Evolutionary conservation across 1,140 invertebrate species (phyloP).

Genomic region (Elymnias hypermnestra): DNA sequence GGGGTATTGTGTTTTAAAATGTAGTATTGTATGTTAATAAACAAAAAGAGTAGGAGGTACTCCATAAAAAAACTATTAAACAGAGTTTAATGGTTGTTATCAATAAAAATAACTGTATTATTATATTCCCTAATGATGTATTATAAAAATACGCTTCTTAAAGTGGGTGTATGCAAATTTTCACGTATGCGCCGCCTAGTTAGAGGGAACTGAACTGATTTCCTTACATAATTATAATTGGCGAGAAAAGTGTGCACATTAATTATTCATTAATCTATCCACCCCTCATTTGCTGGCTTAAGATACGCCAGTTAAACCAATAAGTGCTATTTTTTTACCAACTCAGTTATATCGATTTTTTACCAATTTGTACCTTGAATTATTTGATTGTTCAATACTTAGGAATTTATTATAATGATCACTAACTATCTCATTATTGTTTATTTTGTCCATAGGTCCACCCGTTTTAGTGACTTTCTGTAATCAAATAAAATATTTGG

Average conservation of each 20-base stretch:
- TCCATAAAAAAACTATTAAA: no score
- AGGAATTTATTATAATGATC: background rate
- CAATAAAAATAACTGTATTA: no score
- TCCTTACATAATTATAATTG: constrained; percentile 68
- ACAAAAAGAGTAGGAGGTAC: no score
- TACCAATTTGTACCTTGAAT: constrained; percentile 11
- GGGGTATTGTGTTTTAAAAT: no score
- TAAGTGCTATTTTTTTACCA: constrained; percentile 42
- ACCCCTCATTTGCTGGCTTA: constrained; percentile 64
- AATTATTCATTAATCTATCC: constrained; percentile 66
- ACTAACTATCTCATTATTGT: no score
- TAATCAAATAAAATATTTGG: no score
- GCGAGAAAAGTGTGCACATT: constrained; percentile 62
- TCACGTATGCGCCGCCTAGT: constrained; percentile 39
- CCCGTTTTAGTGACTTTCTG: no score
- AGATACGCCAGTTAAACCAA: constrained; percentile 57
- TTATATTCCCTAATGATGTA: constrained; percentile 5
- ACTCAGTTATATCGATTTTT: constrained; percentile 35
- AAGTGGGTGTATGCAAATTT: constrained; percentile 34
- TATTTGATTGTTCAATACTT: background rate
- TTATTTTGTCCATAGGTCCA: no score
- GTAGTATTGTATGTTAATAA: no score
- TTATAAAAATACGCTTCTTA: constrained; percentile 11
- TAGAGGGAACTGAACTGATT: constrained; percentile 49
- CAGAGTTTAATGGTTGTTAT: no score